Base-by-base conservation (phyloP, 2,113 vertebrate species). In the Varanus salvator region DNA sequence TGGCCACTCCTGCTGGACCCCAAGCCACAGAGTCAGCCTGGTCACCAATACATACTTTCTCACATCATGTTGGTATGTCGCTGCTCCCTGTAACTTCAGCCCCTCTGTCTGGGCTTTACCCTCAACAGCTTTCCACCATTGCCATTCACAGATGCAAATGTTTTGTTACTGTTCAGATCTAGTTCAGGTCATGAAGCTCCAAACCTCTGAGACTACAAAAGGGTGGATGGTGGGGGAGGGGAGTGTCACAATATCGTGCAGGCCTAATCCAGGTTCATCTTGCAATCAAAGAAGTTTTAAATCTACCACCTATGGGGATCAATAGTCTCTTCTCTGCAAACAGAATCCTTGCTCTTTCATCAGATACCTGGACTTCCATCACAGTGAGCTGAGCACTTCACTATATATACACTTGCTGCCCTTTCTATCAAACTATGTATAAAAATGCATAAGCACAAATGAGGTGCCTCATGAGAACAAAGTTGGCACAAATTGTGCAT, bases 381-480 rank as follows among this genome's bases (percentile, higher is more conserved):
- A 1, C 2, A 44, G 17, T 38, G n/a, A 78, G 23, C 17, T 9
- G 34, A 23, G n/a, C 82, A 85, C n/a, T 68, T 78, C 21, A 2
- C 11, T 54, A 12, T 38, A 9, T 8, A 64, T 66, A 44, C 48
- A 34, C 4, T 25, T 82, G 2, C 50, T 64, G 48, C 25, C 72
- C 50, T 66, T n/a, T 60, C 31, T 78, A 7, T 76, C 5, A 15
- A 21, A 38, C 29, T 52, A 4, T 64, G 29, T 52, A n/a, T 12
- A 74, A 74, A 57, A 68, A 8, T 34, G 44, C 76, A 69, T 78
- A 44, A 38, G 68, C 6, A 17, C 29, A 76, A 75, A 27, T 25
- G n/a, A 69, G 15, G 15, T 66, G 89, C 90, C 84, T 84, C 80
- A 31, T 12, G 69, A 88, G 89, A 85, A 72, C 88, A 86, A 80